These are phyloP conservation scores for Cephalopachus bancanus DNA, from an alignment of 2,797 vertebrate species.

Conservation along the genomic window DNA sequence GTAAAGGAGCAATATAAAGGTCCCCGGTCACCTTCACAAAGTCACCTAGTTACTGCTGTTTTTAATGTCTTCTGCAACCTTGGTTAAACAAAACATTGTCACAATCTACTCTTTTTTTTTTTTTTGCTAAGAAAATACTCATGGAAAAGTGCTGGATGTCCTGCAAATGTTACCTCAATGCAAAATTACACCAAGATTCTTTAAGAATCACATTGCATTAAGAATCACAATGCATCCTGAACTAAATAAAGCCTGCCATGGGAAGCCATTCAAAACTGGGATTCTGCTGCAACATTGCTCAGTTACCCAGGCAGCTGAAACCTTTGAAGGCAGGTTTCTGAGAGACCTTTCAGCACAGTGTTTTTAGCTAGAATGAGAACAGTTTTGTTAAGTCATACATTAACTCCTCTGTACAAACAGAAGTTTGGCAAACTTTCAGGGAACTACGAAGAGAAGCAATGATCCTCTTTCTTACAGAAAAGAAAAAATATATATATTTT, in stretches of 20 bases:
- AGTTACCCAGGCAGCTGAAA: slow-evolving; percentile 70
- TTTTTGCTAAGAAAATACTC: background rate
- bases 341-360: background rate
- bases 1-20: background rate
- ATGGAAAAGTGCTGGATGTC: background rate
- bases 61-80: background rate
- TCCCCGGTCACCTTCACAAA: background rate
- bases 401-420: background rate
- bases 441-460: slow-evolving; percentile 58
- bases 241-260: slow-evolving; percentile 1
- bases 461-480: slow-evolving; percentile 56
- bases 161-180: background rate
- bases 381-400: background rate
- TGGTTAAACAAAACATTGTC: background rate
- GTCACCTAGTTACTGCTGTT: background rate
- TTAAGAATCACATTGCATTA: slow-evolving; percentile 58
- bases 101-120: background rate
- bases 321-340: background rate
- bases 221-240: slow-evolving; percentile 54
- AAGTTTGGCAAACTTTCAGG: slow-evolving; percentile 35
- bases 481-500: background rate
- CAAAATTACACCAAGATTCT: background rate
- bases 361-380: background rate
- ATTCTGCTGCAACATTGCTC: slow-evolving; percentile 1
- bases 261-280: background rate